Evolutionary conservation across 2,113 vertebrate genomes (phyloP).

Genomic region (Picathartes gymnocephalus): DNA sequence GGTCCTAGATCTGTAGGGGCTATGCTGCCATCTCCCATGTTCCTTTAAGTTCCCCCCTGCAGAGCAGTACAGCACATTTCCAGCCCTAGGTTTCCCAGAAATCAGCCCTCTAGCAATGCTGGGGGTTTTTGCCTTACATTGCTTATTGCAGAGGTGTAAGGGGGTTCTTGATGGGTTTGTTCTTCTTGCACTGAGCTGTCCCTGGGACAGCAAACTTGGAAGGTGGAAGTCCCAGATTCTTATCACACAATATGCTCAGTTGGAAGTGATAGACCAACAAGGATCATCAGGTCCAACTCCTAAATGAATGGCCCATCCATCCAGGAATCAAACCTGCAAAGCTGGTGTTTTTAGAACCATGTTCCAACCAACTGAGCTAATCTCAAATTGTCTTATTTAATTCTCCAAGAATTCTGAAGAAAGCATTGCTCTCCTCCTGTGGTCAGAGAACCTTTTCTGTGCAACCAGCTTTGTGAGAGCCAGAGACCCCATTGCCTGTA

Average conservation of each 20-base stretch:
- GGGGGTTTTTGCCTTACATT: background rate
- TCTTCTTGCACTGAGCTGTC: background rate
- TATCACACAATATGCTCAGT: background rate
- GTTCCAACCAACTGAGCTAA: background rate
- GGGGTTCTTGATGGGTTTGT: background rate
- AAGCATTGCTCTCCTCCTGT: background rate
- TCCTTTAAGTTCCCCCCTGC: background rate
- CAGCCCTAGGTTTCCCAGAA: background rate
- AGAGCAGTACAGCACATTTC: background rate
- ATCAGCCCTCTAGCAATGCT: background rate
- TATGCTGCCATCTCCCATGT: background rate
- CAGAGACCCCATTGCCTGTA: background rate
- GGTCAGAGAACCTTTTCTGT: background rate
- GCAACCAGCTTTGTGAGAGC: background rate
- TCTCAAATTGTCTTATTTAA: background rate
- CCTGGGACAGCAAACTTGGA: background rate
- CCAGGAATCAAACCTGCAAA: background rate
- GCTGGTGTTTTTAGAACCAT: background rate
- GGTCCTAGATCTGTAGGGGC: background rate
- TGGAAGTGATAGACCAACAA: background rate
- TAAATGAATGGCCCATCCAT: background rate
- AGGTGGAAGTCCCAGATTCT: background rate
- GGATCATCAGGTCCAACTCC: background rate
- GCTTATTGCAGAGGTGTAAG: background rate
- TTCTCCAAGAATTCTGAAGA: background rate